These are phyloP conservation scores for Blastomussa wellsi DNA, from an alignment of 92 coral and sea anemone species.

Conservation along the genomic window DNA sequence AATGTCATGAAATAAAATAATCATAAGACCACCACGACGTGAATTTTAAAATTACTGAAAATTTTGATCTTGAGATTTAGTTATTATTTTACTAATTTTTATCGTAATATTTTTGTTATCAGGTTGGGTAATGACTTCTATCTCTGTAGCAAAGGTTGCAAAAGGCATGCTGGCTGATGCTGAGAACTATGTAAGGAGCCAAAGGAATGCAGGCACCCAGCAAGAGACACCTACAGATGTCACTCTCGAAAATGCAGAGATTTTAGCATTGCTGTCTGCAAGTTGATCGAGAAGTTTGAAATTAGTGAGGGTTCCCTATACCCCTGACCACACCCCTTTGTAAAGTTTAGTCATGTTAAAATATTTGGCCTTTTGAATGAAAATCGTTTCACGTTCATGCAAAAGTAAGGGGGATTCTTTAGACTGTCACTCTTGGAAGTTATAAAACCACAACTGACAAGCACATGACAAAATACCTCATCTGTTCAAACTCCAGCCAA, in stretches of 20 bases:
- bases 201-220: background rate
- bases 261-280: conserved; percentile 16
- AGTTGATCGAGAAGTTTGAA: background rate
- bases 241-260: conserved; percentile 33
- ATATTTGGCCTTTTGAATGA: no score
- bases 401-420: no score
- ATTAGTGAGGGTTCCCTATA: no score
- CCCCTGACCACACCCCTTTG: no score
- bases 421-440: no score
- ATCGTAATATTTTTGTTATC: background rate
- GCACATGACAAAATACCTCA: no score
- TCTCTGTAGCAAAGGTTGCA: conserved; percentile 77
- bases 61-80: background rate
- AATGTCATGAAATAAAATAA: no score
- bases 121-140: conserved; percentile 63
- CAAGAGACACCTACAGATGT: conserved; percentile 8
- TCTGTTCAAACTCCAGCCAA: no score
- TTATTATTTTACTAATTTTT: background rate
- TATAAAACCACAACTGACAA: no score
- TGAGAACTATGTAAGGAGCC: conserved; percentile 54
- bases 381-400: no score
- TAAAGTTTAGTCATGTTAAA: no score
- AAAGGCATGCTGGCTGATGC: conserved; percentile 79
- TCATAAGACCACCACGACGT: background rate
- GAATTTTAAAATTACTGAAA: no score